Evolutionary conservation across 1,140 invertebrate genomes (phyloP).

Genomic region (Thaumetopoea pityocampa): DNA sequence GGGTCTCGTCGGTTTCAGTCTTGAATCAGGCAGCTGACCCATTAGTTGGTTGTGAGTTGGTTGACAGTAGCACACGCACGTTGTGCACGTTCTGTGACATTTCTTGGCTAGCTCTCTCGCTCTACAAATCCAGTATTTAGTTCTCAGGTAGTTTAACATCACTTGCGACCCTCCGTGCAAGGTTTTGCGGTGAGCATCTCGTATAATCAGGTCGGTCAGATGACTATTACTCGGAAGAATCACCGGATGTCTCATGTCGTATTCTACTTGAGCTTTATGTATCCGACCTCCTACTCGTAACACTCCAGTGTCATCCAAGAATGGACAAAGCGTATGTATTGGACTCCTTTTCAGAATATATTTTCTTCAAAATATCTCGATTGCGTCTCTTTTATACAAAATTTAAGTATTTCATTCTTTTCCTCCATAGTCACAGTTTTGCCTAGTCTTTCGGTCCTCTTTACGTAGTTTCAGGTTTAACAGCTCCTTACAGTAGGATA

Average conservation of each 20-base stretch:
- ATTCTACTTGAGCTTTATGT: slow-evolving; percentile 1
- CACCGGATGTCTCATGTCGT: slow-evolving; percentile 17
- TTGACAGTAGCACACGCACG: slow-evolving; percentile 11
- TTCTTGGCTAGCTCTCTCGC: slow-evolving; percentile 4
- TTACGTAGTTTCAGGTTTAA: slow-evolving; percentile 12
- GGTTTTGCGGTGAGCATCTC: slow-evolving; percentile 13
- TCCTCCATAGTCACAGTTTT: slow-evolving; percentile 10
- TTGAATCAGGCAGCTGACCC: slow-evolving; percentile 10
- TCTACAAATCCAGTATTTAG: slow-evolving; percentile 4
- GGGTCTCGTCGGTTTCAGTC: not conserved
- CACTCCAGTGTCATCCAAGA: slow-evolving; percentile 15
- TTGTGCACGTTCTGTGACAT: slow-evolving; percentile 10
- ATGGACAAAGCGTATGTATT: slow-evolving; percentile 18
- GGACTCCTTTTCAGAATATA: slow-evolving; percentile 18
- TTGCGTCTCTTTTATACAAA: slow-evolving; percentile 15
- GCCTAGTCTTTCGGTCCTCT: slow-evolving; percentile 3
- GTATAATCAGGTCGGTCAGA: slow-evolving; percentile 4
- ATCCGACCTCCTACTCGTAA: slow-evolving; percentile 28
- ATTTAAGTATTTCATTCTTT: no score
- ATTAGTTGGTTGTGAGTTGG: slow-evolving; percentile 7
- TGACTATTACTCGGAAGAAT: slow-evolving; percentile 14
- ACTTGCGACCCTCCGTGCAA: slow-evolving; percentile 14
- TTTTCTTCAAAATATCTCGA: slow-evolving; percentile 1
- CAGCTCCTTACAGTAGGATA: slow-evolving; percentile 21
- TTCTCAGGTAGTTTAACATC: slow-evolving; percentile 9